These are phyloP conservation scores for Loriculus beryllinus DNA, from an alignment of 2,797 vertebrate genomes.

Conservation along the genomic window DNA sequence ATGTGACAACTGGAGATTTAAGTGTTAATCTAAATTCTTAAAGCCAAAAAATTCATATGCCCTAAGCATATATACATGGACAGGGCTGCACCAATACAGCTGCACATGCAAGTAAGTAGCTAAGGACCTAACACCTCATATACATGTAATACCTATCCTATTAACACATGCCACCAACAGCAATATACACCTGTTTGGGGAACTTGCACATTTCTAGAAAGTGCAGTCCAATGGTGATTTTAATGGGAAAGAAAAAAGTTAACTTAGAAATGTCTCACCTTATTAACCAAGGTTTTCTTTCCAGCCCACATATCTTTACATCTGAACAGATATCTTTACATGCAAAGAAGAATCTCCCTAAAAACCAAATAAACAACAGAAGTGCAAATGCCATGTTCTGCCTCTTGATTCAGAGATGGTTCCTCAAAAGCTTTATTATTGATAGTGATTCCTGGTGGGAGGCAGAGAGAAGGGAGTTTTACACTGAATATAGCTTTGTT, in stretches of 20 bases:
- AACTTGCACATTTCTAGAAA: background rate
- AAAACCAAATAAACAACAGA: background rate
- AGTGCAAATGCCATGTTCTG: background rate
- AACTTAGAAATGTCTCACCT: background rate
- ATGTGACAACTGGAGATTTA: background rate
- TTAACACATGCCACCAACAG: slow-evolving; percentile 24
- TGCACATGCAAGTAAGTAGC: background rate
- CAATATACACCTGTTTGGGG: background rate
- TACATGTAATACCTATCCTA: background rate
- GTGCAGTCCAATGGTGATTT: background rate
- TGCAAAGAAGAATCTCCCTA: background rate
- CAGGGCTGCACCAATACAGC: background rate
- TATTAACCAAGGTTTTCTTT: background rate
- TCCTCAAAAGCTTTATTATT: background rate
- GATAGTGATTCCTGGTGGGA: background rate
- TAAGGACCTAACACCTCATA: slow-evolving; percentile 19
- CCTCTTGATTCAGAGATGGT: background rate
- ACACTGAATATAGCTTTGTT: background rate
- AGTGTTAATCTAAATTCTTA: background rate
- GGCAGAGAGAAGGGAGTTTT: background rate
- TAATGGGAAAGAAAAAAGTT: background rate
- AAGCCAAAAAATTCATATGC: background rate
- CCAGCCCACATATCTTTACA: background rate
- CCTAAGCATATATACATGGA: background rate
- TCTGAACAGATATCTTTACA: background rate